phyloP scores from a whole-genome alignment of 2,797 vertebrate species.

The Sebastes flavidus region DNA sequence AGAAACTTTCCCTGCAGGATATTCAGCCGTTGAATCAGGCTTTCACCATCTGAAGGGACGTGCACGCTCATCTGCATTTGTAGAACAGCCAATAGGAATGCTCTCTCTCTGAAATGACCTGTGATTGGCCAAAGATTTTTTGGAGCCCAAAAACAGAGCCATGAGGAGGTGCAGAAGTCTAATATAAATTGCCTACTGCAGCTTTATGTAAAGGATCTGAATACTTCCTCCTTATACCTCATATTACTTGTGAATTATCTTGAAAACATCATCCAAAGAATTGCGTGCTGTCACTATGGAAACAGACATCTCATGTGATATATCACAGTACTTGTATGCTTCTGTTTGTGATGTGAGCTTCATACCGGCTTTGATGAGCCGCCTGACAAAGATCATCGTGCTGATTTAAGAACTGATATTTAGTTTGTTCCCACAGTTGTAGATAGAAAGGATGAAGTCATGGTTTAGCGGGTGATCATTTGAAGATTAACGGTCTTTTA shows the following conservation, averaged over 20 bases:
- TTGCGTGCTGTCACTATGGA: slow-evolving; percentile 21
- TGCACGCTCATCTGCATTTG: not conserved
- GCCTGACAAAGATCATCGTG: slow-evolving; percentile 51
- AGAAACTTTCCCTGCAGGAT: not conserved
- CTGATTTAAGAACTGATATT: slow-evolving; percentile 48
- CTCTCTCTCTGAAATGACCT: not conserved
- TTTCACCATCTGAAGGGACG: not conserved
- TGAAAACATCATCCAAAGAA: slow-evolving; percentile 36
- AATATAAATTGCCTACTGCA: not conserved
- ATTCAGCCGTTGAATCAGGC: not conserved
- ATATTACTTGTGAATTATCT: slow-evolving; percentile 15
- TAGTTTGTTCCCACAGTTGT: slow-evolving; percentile 51
- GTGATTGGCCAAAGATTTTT: not conserved
- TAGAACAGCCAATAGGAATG: not conserved
- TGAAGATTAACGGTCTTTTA: slow-evolving; percentile 30
- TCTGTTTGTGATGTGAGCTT: slow-evolving; percentile 42
- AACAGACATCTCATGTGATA: slow-evolving; percentile 49
- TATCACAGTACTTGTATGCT: slow-evolving; percentile 48
- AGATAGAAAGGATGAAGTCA: slow-evolving; percentile 29
- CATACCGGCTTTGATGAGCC: slow-evolving; percentile 61
- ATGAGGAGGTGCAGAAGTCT: not conserved
- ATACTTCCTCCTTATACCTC: not conserved
- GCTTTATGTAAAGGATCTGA: not conserved
- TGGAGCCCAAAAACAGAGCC: not conserved
- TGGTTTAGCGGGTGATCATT: slow-evolving; percentile 1